phyloP scores from a whole-genome alignment of 2,113 vertebrate genomes.

The Siniperca chuatsi region DNA sequence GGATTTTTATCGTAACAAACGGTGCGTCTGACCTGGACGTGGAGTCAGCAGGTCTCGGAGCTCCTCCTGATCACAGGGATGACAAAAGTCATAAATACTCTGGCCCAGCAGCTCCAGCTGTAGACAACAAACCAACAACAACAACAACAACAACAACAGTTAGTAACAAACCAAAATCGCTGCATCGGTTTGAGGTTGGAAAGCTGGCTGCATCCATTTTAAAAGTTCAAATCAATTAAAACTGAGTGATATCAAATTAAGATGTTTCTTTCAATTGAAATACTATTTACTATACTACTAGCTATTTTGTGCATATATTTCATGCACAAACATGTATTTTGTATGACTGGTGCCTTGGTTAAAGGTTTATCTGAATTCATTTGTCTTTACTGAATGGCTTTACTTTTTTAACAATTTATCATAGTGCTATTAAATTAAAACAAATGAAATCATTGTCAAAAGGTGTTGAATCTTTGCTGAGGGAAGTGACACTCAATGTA shows the following conservation, averaged over 20 bases:
- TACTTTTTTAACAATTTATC: not conserved
- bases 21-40: conserved; percentile 81
- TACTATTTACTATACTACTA: too few relatives aligned
- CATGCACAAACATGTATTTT: not conserved
- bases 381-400: not conserved
- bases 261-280: not conserved
- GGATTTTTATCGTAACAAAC: not conserved
- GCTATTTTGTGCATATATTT: not conserved
- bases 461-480: not conserved
- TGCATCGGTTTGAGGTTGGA: not conserved
- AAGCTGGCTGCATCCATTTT: not conserved
- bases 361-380: too few relatives aligned
- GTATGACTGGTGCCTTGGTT: not conserved
- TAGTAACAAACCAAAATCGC: not conserved
- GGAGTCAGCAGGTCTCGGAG: conserved; percentile 87
- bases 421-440: not conserved
- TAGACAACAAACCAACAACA: conserved; percentile 2
- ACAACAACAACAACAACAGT: not conserved
- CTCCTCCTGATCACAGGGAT: conserved; percentile 92
- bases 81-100: conserved; percentile 89
- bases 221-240: not conserved
- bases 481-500: not conserved
- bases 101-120: conserved; percentile 92
- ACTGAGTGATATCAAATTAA: not conserved
- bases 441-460: not conserved